These are phyloP conservation scores for Druceiella hillmani DNA, from an alignment of 2,888 invertebrate species.

Conservation along the genomic window DNA sequence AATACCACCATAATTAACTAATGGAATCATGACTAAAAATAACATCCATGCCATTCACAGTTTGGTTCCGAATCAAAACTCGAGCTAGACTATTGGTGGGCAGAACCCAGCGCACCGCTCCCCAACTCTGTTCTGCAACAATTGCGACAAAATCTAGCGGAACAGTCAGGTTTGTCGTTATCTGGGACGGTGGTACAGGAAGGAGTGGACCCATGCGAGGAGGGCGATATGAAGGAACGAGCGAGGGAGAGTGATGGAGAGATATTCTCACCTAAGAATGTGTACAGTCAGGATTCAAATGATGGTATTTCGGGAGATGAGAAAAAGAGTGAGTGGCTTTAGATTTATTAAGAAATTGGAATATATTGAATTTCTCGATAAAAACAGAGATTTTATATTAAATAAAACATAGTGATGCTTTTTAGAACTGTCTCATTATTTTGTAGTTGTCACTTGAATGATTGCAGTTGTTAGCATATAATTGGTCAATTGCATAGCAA, in stretches of 20 bases:
- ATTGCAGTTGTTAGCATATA: no score
- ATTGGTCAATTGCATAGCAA: no score
- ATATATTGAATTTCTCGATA: neutral
- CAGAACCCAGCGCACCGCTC: slow-evolving; percentile 45
- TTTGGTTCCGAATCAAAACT: slow-evolving; percentile 71
- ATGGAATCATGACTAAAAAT: neutral
- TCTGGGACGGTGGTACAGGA: slow-evolving; percentile 29
- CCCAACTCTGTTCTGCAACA: slow-evolving; percentile 28
- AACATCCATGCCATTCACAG: slow-evolving; percentile 34
- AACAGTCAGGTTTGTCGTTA: slow-evolving; percentile 9
- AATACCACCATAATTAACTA: no score
- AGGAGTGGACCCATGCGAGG: slow-evolving; percentile 31
- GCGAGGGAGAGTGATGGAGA: slow-evolving; percentile 35
- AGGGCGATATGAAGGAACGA: slow-evolving; percentile 34
- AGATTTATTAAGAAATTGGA: neutral
- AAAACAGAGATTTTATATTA: neutral
- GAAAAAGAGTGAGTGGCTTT: slow-evolving; percentile 38
- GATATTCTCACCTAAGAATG: slow-evolving; percentile 41
- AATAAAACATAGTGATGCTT: neutral
- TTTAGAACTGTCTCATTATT: neutral
- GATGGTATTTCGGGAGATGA: slow-evolving; percentile 47
- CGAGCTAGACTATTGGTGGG: slow-evolving; percentile 77
- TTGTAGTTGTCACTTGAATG: no score
- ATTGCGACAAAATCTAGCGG: slow-evolving; percentile 19
- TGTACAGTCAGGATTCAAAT: slow-evolving; percentile 42